phyloP scores from a whole-genome alignment of 2,113 vertebrate genomes.

The Patagioenas fasciata region DNA sequence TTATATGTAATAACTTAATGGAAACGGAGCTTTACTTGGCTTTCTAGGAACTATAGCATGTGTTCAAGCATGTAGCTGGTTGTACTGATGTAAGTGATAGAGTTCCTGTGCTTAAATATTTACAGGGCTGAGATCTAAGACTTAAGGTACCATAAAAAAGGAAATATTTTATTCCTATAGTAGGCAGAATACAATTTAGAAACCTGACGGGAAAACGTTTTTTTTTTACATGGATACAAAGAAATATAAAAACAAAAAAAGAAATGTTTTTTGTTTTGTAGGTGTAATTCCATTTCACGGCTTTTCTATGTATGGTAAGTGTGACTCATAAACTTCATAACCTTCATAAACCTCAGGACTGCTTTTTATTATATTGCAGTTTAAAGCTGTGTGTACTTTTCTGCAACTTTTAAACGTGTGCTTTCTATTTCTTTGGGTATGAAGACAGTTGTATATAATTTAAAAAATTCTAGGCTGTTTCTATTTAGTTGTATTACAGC shows the following conservation, averaged over 20 bases:
- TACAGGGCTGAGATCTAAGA: not conserved
- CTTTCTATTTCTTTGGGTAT: not conserved
- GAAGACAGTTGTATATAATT: not conserved
- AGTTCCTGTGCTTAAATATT: not conserved
- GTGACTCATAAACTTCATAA: not conserved
- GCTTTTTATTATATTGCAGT: not conserved
- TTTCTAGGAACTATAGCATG: not conserved
- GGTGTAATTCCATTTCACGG: constrained; percentile 98
- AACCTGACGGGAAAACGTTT: not conserved
- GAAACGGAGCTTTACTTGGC: not conserved
- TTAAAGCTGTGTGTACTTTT: not conserved
- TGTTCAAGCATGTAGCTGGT: not conserved
- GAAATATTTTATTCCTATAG: not conserved
- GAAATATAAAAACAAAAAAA: not conserved
- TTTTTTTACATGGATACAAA: not conserved
- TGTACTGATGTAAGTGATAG: not conserved
- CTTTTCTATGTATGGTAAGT: constrained; percentile 99
- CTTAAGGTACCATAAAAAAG: not conserved
- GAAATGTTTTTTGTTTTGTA: constrained; percentile 68
- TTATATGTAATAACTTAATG: not conserved
- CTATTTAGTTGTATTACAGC: not conserved
- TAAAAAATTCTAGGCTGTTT: not conserved
- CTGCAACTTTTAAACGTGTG: not conserved
- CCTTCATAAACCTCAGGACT: not conserved
- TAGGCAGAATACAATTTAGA: not conserved